Evolutionary conservation across 2,113 vertebrate genomes (phyloP).

Genomic region (Zosterops borbonicus): DNA sequence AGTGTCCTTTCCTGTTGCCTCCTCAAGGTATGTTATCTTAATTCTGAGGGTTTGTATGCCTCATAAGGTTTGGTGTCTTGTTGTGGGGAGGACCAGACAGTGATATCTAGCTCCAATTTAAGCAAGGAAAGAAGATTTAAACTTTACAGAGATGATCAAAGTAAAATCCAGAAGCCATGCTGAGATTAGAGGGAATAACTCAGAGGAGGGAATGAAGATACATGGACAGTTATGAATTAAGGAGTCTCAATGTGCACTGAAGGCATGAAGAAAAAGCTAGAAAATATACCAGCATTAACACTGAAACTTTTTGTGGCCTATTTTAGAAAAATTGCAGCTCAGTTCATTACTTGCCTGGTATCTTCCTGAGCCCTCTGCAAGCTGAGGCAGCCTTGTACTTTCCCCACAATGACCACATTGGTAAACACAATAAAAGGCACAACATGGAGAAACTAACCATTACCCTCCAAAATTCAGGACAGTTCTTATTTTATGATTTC

Average conservation of each 20-base stretch:
- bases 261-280: background rate
- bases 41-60: background rate
- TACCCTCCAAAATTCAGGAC: background rate
- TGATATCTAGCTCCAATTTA: background rate
- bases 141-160: constrained; percentile 11
- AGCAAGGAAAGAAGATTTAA: background rate
- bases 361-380: background rate
- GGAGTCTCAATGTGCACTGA: background rate
- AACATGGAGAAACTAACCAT: background rate
- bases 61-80: background rate
- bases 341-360: background rate
- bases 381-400: background rate
- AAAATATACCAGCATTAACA: background rate
- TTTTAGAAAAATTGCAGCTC: background rate
- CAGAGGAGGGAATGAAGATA: background rate
- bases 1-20: background rate
- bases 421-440: background rate
- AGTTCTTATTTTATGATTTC: background rate
- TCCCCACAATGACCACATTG: too few relatives aligned
- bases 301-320: background rate
- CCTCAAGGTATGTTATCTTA: background rate
- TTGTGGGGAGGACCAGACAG: background rate
- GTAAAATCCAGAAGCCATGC: constrained; percentile 7
- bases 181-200: constrained; percentile 23
- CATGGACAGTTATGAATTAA: background rate